Evolutionary conservation across 2,797 vertebrate species (phyloP), one percentile per base, ranked within the genome.

Genomic region (Phrynocephalus vlangalii): DNA sequence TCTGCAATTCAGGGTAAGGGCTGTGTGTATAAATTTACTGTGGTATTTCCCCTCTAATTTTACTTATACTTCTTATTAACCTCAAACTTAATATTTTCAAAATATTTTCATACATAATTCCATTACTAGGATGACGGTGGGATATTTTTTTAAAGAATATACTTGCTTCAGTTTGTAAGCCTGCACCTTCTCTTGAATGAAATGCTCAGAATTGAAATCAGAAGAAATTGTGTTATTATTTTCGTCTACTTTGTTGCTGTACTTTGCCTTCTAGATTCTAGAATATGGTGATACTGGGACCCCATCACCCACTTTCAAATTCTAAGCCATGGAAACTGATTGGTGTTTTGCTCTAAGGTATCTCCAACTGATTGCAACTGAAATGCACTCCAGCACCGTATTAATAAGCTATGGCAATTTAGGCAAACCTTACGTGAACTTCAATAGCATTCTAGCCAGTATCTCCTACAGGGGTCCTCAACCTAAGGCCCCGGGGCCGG

Each of bases 1-100:
- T 99, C 95, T 98, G 98, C 94, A 98, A 98, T 97, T 98, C 98
- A 82, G 97, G 98, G 99, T 99, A 97, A 95, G 97, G 67, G 7
- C 6, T 38, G 9, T 0, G 2, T 2, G 88, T 80, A 84, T 88
- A 90, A 80, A 78, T 52, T 63, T 16, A 63, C 60, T 63, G 60
- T 63, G 60, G 18, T 18, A 5, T 63, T 63, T 20, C 63, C 85
- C 72, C 79, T 76, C 28, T 90, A 16, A 5, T 68, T 88, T 84
- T 81, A 63, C n/a, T 85, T 44, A 56, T 76, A 56, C 68, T 82
- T 26, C 73, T 38, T 84, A 52, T 48, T 80, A 73, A 67, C 56
- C 63, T 33, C 10, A 6, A 26, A 6, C 33, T 77, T 56, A 56
- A 56, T 56, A 56, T 56, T 80, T 50, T 76, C 68, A 83, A 52